Conservation (phyloP, 2,113 vertebrate genomes). For the Pagrus major region DNA sequence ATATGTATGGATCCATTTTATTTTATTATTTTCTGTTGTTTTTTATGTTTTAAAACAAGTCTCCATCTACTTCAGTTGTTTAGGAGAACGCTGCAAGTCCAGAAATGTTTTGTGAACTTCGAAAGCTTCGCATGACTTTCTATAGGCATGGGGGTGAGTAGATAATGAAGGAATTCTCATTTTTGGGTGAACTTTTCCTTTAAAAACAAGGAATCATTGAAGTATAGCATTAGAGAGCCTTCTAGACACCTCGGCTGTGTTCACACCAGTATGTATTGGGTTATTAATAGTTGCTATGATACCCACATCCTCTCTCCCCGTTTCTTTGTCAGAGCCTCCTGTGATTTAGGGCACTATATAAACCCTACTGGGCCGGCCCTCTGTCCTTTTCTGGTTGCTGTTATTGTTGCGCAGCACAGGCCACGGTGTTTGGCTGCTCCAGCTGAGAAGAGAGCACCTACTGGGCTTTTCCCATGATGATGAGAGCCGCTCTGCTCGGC, state of each 20-base stretch:
- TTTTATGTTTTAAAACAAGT: too few relatives aligned
- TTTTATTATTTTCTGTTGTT: too few relatives aligned
- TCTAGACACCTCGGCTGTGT: slow-evolving; percentile 32
- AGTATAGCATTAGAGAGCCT: slow-evolving; percentile 10
- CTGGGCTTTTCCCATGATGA: slow-evolving; percentile 79
- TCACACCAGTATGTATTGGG: slow-evolving; percentile 43
- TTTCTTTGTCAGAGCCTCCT: slow-evolving; percentile 70
- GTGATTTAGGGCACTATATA: slow-evolving; percentile 74
- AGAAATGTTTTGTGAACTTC: too few relatives aligned
- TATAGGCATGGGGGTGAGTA: too few relatives aligned
- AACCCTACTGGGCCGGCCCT: slow-evolving; percentile 69
- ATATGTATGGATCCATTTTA: too few relatives aligned
- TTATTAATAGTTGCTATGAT: slow-evolving; percentile 83
- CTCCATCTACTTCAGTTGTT: too few relatives aligned
- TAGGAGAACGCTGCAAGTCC: too few relatives aligned
- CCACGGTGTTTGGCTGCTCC: slow-evolving; percentile 72
- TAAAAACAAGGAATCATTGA: slow-evolving; percentile 34
- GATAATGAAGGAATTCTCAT: too few relatives aligned
- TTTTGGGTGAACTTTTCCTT: too few relatives aligned
- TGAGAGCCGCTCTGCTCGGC: slow-evolving; percentile 61
- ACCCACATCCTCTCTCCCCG: slow-evolving; percentile 76
- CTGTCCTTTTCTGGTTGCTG: slow-evolving; percentile 59
- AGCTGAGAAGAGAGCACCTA: slow-evolving; percentile 74
- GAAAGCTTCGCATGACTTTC: too few relatives aligned
- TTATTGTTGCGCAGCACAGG: slow-evolving; percentile 73